These are phyloP conservation scores for Madoqua kirkii DNA, from an alignment of 2,113 vertebrate species.

Conservation along the genomic window DNA sequence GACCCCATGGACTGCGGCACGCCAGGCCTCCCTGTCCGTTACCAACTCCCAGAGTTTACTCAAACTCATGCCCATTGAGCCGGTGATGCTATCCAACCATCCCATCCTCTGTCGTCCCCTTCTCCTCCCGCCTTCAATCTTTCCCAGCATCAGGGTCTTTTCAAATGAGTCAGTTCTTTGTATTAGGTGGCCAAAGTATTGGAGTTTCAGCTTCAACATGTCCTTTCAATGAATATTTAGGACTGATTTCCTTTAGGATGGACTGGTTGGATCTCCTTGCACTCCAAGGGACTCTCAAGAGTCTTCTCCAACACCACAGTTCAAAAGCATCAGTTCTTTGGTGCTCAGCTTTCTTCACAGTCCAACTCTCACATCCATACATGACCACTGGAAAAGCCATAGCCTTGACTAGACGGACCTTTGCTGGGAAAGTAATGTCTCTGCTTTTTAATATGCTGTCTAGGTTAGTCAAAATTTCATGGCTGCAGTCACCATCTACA, in stretches of 20 bases:
- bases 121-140: neutral
- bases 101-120: neutral
- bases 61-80: neutral
- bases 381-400: neutral
- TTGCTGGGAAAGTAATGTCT: neutral
- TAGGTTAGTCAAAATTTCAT: neutral
- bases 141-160: neutral
- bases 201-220: neutral
- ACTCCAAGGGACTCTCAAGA: neutral
- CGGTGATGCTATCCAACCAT: neutral
- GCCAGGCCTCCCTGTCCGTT: neutral
- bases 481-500: neutral
- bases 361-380: neutral
- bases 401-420: neutral
- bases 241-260: neutral
- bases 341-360: neutral
- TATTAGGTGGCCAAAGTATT: neutral
- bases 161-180: neutral
- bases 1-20: accelerated
- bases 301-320: neutral
- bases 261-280: neutral
- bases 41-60: neutral
- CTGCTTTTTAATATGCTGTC: neutral
- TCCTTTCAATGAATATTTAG: neutral
- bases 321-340: neutral